These are phyloP conservation scores for Nannospalax galili DNA, from an alignment of 2,113 vertebrate genomes.

Conservation along the genomic window DNA sequence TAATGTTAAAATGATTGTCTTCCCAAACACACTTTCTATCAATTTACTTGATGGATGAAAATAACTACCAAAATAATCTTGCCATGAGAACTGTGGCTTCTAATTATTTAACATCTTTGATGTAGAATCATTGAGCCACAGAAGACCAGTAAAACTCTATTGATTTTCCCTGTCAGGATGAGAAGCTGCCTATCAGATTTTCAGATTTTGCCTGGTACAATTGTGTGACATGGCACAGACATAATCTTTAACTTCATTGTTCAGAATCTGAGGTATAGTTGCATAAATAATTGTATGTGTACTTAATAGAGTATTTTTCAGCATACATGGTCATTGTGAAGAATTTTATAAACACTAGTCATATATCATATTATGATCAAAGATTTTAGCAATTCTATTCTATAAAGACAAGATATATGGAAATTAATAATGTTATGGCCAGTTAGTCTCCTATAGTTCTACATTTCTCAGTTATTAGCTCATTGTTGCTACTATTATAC, in stretches of 20 bases:
- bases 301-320: not conserved
- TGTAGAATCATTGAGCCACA: not conserved
- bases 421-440: not conserved
- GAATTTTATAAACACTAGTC: not conserved
- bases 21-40: not conserved
- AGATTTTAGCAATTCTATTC: not conserved
- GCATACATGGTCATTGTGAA: not conserved
- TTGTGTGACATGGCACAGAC: not conserved
- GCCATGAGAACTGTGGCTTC: not conserved
- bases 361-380: not conserved
- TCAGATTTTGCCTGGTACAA: not conserved
- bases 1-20: not conserved
- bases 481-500: not conserved
- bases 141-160: not conserved
- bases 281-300: not conserved
- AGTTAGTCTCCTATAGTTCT: not conserved
- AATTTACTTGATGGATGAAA: not conserved
- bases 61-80: not conserved
- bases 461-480: slow-evolving; percentile 10
- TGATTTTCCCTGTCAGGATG: too few species aligned
- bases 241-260: not conserved
- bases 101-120: not conserved
- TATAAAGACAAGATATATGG: not conserved
- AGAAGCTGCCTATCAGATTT: not conserved
- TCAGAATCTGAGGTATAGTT: not conserved